Percentiles rank a stretch among this genome's conserved stretches.
Conservation (phyloP, 2,888 invertebrate genomes). For the Ophioninae sp. region DNA sequence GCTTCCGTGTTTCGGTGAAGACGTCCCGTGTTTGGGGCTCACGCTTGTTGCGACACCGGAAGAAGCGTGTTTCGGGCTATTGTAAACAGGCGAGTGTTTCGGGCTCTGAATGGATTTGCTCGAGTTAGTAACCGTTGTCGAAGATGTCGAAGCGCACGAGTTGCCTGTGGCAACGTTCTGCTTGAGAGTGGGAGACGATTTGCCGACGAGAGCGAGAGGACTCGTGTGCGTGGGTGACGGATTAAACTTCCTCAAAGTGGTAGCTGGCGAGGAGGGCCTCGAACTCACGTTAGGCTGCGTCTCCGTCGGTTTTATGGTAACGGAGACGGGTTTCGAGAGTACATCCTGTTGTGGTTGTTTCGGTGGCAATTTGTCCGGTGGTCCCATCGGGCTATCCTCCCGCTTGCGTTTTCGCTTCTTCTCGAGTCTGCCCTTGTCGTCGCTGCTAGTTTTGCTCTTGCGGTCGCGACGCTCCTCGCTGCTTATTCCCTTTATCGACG, state of each 20-base stretch:
- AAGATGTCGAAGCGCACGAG: conserved; percentile 83
- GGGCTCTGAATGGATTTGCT: conserved; percentile 85
- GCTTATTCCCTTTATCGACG: conserved; percentile 81
- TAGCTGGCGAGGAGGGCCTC: conserved; percentile 86
- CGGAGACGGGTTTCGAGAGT: conserved; percentile 87
- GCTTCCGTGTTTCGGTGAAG: conserved; percentile 90
- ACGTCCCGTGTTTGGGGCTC: conserved; percentile 88
- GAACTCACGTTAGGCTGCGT: conserved; percentile 83
- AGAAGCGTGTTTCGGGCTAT: conserved; percentile 87
- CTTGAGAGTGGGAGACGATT: conserved; percentile 82
- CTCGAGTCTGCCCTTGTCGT: conserved; percentile 83
- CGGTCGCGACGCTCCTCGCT: conserved; percentile 80
- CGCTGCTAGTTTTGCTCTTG: conserved; percentile 78
- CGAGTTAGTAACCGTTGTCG: conserved; percentile 81
- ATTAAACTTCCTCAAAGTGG: conserved; percentile 87
- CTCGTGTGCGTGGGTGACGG: conserved; percentile 88
- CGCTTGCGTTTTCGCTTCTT: conserved; percentile 89
- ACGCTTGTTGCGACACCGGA: conserved; percentile 87
- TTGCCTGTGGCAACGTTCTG: conserved; percentile 65
- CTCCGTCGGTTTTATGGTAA: conserved; percentile 88
- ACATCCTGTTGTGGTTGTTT: conserved; percentile 85
- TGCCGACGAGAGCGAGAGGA: conserved; percentile 85
- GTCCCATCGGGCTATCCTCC: conserved; percentile 90
- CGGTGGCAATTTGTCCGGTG: conserved; percentile 89
- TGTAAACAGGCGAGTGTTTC: conserved; percentile 88